Base-by-base conservation (phyloP, 2,888 invertebrate genomes). In the Meiosimyza platycephala region DNA sequence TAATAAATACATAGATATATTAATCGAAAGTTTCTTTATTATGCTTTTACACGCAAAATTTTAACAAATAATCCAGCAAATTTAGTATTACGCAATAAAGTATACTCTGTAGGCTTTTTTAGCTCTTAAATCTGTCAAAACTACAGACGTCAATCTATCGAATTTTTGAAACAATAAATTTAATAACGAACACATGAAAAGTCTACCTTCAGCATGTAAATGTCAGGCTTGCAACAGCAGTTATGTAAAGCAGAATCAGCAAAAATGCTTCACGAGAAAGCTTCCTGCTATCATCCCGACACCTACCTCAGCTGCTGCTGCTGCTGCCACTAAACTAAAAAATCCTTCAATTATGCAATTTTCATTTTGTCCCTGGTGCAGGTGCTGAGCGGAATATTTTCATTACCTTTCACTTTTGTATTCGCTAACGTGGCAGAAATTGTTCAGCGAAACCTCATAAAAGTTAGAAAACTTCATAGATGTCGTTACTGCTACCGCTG, bases 341-440 rank as follows among this genome's bases (percentile, higher is more conserved):
- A 33, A 60, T 63, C 63, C 70, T 63, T 70, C 70, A 70, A 70
- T 63, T 70, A 70, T 70, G 70, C 70, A 70, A 63, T 70, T 70
- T 54, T 52, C 69, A 62, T 62, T 57, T 47, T 40, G 40, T 67
- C 13, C 54, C 48, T 47, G 47, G 16, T 67, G 55, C 55, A 40
- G 55, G 55, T 55, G 67, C 16, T 12, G 50, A 11, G 28, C 47
- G 51, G n/a, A 12, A 52, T 62, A 63, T 63, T 70, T 70, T 70
- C 70, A 70, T 70, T 70, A 70, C 47, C 52, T 62, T 13, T 47
- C 70, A 54, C 40, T 70, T 70, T 48, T 22, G 54, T 60, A 62
- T 70, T 54, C 47, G 70, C 63, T 33, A 63, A 70, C 70, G 70
- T 70, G 70, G 70, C 63, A 54, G 54, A 69, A 70, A 70, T 70